phyloP scores from a whole-genome alignment of 1,140 invertebrate species.

The Leptoteleia sp. region DNA sequence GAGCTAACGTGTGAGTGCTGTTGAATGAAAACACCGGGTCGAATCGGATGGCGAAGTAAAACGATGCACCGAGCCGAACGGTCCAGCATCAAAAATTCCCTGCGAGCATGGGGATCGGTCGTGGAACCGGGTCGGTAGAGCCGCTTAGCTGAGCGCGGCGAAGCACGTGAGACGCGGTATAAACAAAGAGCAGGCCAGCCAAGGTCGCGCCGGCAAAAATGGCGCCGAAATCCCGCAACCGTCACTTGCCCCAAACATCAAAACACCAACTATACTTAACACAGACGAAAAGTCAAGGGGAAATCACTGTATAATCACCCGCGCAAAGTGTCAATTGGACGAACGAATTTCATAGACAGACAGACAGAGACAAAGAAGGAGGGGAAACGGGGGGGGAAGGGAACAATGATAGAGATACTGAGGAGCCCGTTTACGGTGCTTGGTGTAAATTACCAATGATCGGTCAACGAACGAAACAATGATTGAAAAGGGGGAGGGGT shows the following conservation, averaged over 20 bases:
- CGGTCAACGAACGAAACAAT: no score
- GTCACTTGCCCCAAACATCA: slow-evolving; percentile 37
- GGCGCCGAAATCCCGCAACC: slow-evolving; percentile 46
- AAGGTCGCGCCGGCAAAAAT: slow-evolving; percentile 54
- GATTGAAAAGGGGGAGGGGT: no score
- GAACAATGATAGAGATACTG: no score
- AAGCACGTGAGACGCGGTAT: slow-evolving; percentile 48
- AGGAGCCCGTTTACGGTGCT: no score
- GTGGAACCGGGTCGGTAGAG: slow-evolving; percentile 11
- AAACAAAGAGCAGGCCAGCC: slow-evolving; percentile 58
- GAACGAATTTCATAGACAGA: not conserved
- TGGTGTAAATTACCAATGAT: no score
- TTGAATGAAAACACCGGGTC: not conserved
- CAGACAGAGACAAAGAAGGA: not conserved
- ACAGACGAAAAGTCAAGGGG: slow-evolving; percentile 32
- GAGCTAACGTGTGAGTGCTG: not conserved
- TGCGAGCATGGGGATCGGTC: not conserved
- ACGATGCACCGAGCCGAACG: slow-evolving; percentile 8
- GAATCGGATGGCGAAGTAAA: not conserved
- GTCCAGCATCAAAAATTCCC: slow-evolving; percentile 32
- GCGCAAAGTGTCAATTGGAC: slow-evolving; percentile 27
- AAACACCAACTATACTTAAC: slow-evolving; percentile 44
- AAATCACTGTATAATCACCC: slow-evolving; percentile 41
- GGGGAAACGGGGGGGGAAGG: not conserved
- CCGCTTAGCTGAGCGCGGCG: slow-evolving; percentile 21